Percentiles rank a stretch among this genome's conserved stretches.
Conservation (phyloP, 2,113 vertebrate species). For the Phycodurus eques region DNA sequence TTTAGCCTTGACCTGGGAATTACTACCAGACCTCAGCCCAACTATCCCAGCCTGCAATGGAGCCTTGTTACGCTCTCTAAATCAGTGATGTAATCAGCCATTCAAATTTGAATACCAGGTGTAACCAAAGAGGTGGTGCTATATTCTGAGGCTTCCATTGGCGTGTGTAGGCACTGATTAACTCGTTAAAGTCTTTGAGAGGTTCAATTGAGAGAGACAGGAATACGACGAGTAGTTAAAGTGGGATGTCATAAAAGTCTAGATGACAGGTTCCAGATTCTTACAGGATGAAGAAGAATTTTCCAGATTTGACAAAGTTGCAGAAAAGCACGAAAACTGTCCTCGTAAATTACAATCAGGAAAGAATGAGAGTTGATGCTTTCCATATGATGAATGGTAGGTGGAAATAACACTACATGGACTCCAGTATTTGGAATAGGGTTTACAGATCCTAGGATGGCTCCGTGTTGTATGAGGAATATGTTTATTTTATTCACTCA, state of each 20-base stretch:
- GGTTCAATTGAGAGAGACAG: not conserved
- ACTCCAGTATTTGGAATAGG: too few species aligned
- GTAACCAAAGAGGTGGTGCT: not conserved
- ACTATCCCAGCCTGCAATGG: not conserved
- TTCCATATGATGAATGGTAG: not conserved
- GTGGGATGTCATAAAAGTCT: conserved; percentile 6
- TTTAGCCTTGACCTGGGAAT: conserved; percentile 4
- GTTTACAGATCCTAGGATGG: too few species aligned
- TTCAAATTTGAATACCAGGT: conserved; percentile 2
- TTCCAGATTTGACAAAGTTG: conserved; percentile 1
- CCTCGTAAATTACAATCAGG: not conserved
- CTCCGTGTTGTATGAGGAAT: too few species aligned
- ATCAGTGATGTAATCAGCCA: not conserved
- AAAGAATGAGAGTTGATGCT: not conserved
- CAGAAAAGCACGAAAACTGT: not conserved
- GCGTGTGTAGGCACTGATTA: not conserved
- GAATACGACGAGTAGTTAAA: not conserved
- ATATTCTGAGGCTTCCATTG: not conserved
- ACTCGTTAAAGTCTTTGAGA: not conserved
- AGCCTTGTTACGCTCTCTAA: not conserved
- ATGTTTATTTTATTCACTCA: too few species aligned
- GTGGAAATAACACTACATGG: too few species aligned
- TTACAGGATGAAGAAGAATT: not conserved
- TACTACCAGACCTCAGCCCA: not conserved
- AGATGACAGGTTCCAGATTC: conserved; percentile 1